Conservation (phyloP, 2,113 vertebrate species). For the Austrofundulus limnaeus region DNA sequence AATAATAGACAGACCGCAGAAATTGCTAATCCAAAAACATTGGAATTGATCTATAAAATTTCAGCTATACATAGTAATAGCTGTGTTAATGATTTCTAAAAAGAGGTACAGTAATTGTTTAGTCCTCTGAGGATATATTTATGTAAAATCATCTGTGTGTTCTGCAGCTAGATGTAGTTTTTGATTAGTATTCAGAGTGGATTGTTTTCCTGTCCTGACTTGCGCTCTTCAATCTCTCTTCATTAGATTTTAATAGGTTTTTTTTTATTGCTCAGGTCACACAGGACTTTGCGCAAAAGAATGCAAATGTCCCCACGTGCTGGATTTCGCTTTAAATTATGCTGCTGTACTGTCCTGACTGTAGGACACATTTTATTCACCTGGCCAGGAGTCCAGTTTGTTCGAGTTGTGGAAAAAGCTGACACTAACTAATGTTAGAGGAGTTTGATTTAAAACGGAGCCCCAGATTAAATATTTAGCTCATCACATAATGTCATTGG, state of each 20-base stretch:
- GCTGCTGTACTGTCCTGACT: slow-evolving; percentile 1
- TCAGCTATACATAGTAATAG: slow-evolving; percentile 14
- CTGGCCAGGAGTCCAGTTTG: slow-evolving; percentile 26
- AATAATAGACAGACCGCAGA: not conserved
- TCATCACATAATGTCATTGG: slow-evolving; percentile 16
- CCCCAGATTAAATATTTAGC: slow-evolving; percentile 24
- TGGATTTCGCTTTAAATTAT: slow-evolving; percentile 23
- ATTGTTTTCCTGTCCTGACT: slow-evolving; percentile 44
- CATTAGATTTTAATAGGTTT: slow-evolving; percentile 59
- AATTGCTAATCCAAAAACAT: slow-evolving; percentile 2
- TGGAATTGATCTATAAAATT: not conserved
- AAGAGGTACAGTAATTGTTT: slow-evolving; percentile 21
- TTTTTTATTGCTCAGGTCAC: slow-evolving; percentile 44
- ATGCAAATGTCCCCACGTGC: slow-evolving; percentile 18
- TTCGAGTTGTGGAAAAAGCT: slow-evolving; percentile 10
- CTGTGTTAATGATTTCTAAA: slow-evolving; percentile 24
- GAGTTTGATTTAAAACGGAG: slow-evolving; percentile 14
- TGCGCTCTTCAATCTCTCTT: slow-evolving; percentile 47
- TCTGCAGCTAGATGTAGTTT: slow-evolving; percentile 34
- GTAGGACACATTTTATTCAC: slow-evolving; percentile 34
- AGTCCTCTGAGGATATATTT: slow-evolving; percentile 28
- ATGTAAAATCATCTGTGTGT: slow-evolving; percentile 33
- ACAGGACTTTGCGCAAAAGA: slow-evolving; percentile 46
- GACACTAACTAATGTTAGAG: slow-evolving; percentile 31
- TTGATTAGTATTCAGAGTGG: slow-evolving; percentile 56